A percentile compares a stretch with the other conserved stretches of the same genome.
These are phyloP conservation scores for Odontophorus gujanensis DNA, from an alignment of 2,113 vertebrate species.

Conservation along the genomic window DNA sequence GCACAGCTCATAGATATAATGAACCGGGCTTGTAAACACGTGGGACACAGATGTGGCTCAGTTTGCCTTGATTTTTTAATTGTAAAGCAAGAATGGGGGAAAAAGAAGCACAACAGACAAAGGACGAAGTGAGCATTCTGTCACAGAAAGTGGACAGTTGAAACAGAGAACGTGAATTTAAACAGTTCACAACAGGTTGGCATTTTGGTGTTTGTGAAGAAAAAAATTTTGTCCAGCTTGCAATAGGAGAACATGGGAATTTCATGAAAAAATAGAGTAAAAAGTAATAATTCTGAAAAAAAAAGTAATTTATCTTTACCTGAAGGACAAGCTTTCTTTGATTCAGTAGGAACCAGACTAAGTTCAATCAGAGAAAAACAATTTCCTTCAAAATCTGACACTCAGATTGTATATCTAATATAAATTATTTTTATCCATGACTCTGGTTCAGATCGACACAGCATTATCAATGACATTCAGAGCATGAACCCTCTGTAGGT, in stretches of 20 bases:
- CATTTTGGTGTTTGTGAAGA: background rate
- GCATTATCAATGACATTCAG: background rate
- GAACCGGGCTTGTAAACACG: background rate
- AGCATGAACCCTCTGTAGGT: background rate
- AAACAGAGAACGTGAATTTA: background rate
- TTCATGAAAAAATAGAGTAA: background rate
- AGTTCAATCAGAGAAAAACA: background rate
- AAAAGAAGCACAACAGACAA: background rate
- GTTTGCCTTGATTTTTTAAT: background rate
- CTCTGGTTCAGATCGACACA: constrained; percentile 1
- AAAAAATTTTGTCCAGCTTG: background rate
- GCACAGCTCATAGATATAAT: background rate
- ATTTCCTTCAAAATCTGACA: background rate
- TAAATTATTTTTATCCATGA: constrained; percentile 29
- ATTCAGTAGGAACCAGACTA: background rate
- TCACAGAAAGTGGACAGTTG: background rate
- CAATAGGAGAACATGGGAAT: background rate
- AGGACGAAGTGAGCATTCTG: background rate
- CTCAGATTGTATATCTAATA: background rate
- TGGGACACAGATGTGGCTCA: background rate
- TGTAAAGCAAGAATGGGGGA: background rate
- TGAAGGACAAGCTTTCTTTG: background rate
- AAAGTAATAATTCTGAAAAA: background rate
- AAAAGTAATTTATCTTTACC: background rate
- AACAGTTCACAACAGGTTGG: background rate